A percentile compares a stretch with the other conserved stretches of the same genome.
phyloP scores from a whole-genome alignment of 2,888 invertebrate species.

The Stratiomys singularior region DNA sequence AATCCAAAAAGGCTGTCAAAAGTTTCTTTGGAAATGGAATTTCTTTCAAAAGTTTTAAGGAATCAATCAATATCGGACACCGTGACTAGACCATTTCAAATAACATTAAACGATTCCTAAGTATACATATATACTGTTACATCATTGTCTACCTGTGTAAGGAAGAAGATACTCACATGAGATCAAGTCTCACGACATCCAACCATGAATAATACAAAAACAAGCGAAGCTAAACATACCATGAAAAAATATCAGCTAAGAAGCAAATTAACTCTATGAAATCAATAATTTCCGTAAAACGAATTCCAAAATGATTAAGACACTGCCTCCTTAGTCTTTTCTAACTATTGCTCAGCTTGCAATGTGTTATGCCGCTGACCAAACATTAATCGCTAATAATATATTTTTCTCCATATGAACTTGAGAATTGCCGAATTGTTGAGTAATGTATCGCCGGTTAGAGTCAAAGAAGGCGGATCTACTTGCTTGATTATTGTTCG shows the following conservation, averaged over 20 bases:
- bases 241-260: background rate
- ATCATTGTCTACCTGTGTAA: background rate
- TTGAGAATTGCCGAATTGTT: conserved; percentile 14
- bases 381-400: conserved; percentile 10
- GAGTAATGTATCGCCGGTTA: background rate
- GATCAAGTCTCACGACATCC: background rate
- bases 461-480: conserved; percentile 24
- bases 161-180: background rate
- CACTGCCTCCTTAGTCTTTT: background rate
- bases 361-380: background rate
- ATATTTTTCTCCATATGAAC: conserved; percentile 5
- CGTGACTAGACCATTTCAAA: too few relatives aligned
- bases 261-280: conserved; percentile 4
- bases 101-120: too few relatives aligned
- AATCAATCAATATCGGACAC: too few relatives aligned
- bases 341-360: too few relatives aligned
- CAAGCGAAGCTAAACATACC: background rate
- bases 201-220: background rate
- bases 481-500: background rate
- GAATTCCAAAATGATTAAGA: conserved; percentile 37
- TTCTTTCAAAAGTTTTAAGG: too few relatives aligned
- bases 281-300: conserved; percentile 39
- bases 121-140: background rate
- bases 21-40: too few relatives aligned
- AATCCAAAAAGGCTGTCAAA: too few relatives aligned